Base-by-base conservation (phyloP, 2,113 vertebrate species). In the Toxotes jaculatrix region DNA sequence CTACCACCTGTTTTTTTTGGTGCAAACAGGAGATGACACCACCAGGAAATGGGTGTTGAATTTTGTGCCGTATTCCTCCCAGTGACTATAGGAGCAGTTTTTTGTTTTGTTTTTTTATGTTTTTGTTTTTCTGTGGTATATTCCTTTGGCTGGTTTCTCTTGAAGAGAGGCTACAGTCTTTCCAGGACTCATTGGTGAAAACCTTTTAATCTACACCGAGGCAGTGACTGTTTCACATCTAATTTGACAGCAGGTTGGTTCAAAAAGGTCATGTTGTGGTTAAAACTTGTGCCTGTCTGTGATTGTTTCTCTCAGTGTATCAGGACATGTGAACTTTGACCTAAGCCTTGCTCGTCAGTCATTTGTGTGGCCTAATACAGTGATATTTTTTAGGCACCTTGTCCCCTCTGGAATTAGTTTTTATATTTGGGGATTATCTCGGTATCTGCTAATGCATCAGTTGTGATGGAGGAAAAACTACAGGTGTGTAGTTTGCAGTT, bases 211-310 rank as follows among this genome's bases (percentile, higher is more conserved):
- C 27, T 16, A 84, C 74, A 74, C 77, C 82, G 74, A 80, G 94
- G 93, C 94, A 74, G 91, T 93, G 95, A 95, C 94, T 95, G 91
- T 95, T 95, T 93, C 80, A 80, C 74, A 77, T 93, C 85, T 88
- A 70, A 80, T 88, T 70, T 78, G 89, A 83, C 87, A 85, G 85
- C 87, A 87, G 87, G 83, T 90, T 68, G 79, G 87, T 87, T 79
- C 55, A 65, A 79, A 82, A 78, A 57, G 80, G 76, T 77, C 78
- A 86, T 93, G 73, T 94, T 89, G 93, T 93, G 91, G 88, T 94
- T 87, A 87, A 89, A 93, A 94, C 87, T 92, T 83, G 92, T 95
- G 94, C 93, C 94, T 93, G 95, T 95, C 71, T 94, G 93, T 95
- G 88, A 80, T 93, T 77, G 84, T 95, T 88, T 94, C 86, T 90